Conservation (phyloP, 2,888 invertebrate genomes). For the Crepidodera aurea region DNA sequence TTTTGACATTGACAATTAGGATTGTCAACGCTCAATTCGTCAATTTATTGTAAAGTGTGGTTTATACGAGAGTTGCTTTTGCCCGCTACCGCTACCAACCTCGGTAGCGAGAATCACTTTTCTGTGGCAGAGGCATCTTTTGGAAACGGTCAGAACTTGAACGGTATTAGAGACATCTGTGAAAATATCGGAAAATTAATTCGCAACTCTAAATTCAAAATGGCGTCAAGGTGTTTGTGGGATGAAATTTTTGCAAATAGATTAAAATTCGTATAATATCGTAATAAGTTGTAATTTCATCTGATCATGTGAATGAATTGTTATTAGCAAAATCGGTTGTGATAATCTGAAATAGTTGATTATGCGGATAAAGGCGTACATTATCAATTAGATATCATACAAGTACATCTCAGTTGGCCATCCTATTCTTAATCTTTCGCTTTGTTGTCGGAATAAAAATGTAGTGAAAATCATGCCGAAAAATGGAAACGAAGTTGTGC, state of each 20-base stretch:
- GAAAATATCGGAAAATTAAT: conserved; percentile 31
- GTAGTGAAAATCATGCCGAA: conserved; percentile 39
- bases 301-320: conserved; percentile 34
- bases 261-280: conserved; percentile 29
- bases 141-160: not conserved
- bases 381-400: conserved; percentile 24
- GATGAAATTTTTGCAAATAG: conserved; percentile 39
- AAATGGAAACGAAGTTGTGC: conserved; percentile 59
- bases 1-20: conserved; percentile 28
- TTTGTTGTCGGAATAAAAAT: conserved; percentile 36
- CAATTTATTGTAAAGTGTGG: too few species aligned
- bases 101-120: too few species aligned
- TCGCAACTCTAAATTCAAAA: conserved; percentile 39
- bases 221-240: conserved; percentile 53
- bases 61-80: too few species aligned
- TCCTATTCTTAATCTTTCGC: conserved; percentile 26
- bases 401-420: conserved; percentile 30
- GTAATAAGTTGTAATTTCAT: conserved; percentile 16
- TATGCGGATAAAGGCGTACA: conserved; percentile 26
- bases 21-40: too few species aligned
- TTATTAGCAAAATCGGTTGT: conserved; percentile 16
- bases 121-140: too few species aligned
- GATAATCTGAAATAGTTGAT: conserved; percentile 19
- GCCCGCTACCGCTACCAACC: too few species aligned
- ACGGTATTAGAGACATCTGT: conserved; percentile 35